Evolutionary conservation across 2,888 invertebrate species (phyloP), one percentile per base, ranked within the genome.

Genomic region (Drosophila leonis): DNA sequence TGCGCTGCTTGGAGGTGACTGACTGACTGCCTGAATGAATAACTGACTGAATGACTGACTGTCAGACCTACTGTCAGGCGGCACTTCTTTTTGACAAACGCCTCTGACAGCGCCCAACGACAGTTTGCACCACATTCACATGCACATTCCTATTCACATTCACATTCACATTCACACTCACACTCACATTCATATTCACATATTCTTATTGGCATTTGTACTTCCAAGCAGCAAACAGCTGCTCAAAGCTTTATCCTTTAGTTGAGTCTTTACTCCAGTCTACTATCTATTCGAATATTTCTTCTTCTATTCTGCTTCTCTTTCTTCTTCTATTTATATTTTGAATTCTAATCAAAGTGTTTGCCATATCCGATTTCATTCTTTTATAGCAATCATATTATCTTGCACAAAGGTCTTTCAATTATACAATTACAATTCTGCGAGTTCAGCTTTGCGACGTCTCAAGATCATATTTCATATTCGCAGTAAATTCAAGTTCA

Each of bases 71-170:
- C 79, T 63, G 62, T 57, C 82, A 48, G 63, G 72, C 66, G 72
- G 77, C 77, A 82, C 70, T 72, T 73, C 72, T 68, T 78, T 82
- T 75, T 86, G 88, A 79, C 90, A 87, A 83, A 70, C 83, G 72
- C 46, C 78, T 69, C 72, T 80, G 74, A 80, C 69, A 70, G 67
- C 64, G 65, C 62, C 75, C 73, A 72, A 60, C 83, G 76, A 75
- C 77, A 70, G 60, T 71, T 77, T 66, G 65, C 76, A 73, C 64
- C 64, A 70, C n/a, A 65, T 48, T 61, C 63, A 49, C 49, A 72
- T 33, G 8, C 42, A 29, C 27, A 65, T 24, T 41, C 46, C 39
- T 31, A 67, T 1, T 56, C 41, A 20, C n/a, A 44, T 1, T 24
- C 42, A 20, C 44, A 27, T n/a, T 37, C 46, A 31, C 29, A 29